Evolutionary conservation across 1,140 invertebrate species (phyloP).

Genomic region (Anoplolepis gracilipes): DNA sequence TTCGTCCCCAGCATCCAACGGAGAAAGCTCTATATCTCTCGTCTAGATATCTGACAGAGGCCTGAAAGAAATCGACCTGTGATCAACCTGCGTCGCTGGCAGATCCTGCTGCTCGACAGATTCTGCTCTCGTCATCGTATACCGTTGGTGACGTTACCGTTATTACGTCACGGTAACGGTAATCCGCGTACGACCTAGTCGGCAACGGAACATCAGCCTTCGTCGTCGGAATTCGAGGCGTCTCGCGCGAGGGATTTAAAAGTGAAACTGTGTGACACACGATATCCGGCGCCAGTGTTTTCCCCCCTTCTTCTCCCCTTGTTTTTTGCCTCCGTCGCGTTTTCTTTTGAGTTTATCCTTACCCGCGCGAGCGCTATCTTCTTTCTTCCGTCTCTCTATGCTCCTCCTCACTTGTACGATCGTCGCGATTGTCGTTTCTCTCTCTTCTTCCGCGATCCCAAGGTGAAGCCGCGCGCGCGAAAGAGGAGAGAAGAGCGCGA

Average conservation of each 20-base stretch:
- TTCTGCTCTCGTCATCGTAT: not conserved
- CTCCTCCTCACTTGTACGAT: not conserved
- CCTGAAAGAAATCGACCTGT: no score
- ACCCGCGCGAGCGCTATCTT: not conserved
- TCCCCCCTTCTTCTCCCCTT: not conserved
- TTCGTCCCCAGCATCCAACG: not conserved
- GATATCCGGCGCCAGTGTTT: slow-evolving; percentile 70
- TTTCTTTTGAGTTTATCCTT: not conserved
- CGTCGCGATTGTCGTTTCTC: not conserved
- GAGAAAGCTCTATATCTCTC: not conserved
- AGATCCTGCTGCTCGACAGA: not conserved
- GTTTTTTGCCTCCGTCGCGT: not conserved
- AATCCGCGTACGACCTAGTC: slow-evolving; percentile 81
- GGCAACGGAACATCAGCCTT: slow-evolving; percentile 40
- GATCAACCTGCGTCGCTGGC: not conserved
- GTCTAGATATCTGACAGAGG: not conserved
- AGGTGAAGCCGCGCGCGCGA: slow-evolving; percentile 51
- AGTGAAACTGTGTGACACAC: slow-evolving; percentile 82
- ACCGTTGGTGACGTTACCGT: slow-evolving; percentile 78
- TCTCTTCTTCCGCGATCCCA: slow-evolving; percentile 1
- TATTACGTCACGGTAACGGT: slow-evolving; percentile 80
- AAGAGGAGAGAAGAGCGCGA: slow-evolving; percentile 63
- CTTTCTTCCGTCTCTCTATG: not conserved
- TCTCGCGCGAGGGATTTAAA: slow-evolving; percentile 81
- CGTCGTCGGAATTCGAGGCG: slow-evolving; percentile 59